A percentile compares a stretch with the other conserved stretches of the same genome.
Conservation (phyloP, 1,140 invertebrate genomes). For the Zaprionus taronus region DNA sequence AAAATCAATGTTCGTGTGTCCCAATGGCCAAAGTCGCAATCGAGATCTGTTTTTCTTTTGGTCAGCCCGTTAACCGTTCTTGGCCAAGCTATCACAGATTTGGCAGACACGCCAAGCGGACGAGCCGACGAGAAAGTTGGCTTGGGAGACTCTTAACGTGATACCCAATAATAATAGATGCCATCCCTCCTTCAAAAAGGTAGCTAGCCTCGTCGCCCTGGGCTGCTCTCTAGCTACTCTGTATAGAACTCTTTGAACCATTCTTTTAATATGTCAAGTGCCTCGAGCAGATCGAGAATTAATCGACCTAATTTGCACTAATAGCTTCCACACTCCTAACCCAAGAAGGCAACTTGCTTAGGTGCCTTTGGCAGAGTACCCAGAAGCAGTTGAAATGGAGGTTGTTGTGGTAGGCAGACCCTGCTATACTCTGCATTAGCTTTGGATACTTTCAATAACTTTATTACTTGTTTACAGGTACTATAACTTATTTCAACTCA, state of each 20-base stretch:
- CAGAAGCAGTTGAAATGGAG: background rate
- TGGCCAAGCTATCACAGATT: constrained; percentile 70
- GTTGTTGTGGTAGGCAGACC: too few species aligned
- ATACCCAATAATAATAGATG: background rate
- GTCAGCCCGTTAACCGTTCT: constrained; percentile 70
- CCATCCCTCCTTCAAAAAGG: background rate
- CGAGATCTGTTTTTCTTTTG: constrained; percentile 60
- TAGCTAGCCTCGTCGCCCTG: background rate
- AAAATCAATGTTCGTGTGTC: constrained; percentile 62
- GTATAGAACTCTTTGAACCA: background rate
- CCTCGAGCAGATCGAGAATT: background rate
- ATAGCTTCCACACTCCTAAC: constrained; percentile 2
- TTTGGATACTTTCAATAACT: background rate
- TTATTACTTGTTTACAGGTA: background rate
- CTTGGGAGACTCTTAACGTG: background rate
- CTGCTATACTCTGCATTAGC: too few species aligned
- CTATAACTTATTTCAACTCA: too few species aligned
- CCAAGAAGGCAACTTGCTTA: background rate
- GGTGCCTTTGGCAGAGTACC: background rate
- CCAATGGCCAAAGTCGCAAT: constrained; percentile 55
- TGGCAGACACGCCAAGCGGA: constrained; percentile 59
- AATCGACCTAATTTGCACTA: constrained; percentile 3
- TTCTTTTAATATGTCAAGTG: background rate
- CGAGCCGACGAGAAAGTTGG: background rate
- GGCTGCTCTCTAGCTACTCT: background rate